These are phyloP conservation scores for Microcebus griseorufus DNA, from an alignment of 2,113 vertebrate species.

Conservation along the genomic window DNA sequence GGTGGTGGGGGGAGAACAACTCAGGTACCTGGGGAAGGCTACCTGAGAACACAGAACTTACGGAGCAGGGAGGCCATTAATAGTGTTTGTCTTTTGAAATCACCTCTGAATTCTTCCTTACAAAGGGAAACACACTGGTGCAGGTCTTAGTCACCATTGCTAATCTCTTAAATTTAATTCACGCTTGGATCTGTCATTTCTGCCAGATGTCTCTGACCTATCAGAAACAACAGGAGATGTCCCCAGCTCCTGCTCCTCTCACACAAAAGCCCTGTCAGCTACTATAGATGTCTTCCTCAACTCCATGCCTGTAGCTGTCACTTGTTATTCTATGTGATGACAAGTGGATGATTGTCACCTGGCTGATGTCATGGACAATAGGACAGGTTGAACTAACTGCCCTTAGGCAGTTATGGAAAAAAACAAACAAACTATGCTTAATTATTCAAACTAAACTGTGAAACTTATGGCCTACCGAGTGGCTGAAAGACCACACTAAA, in stretches of 20 bases:
- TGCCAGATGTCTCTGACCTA: not conserved
- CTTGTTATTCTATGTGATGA: not conserved
- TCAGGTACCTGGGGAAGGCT: not conserved
- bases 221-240: not conserved
- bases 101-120: not conserved
- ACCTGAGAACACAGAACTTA: not conserved
- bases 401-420: not conserved
- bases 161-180: not conserved
- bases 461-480: not conserved
- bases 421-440: not conserved
- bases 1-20: not conserved
- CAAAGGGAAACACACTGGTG: not conserved
- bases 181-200: not conserved
- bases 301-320: not conserved
- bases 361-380: not conserved
- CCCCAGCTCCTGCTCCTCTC: not conserved
- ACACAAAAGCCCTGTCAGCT: not conserved
- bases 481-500: not conserved
- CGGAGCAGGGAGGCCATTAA: not conserved
- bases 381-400: not conserved
- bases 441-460: not conserved
- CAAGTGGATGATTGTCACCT: not conserved
- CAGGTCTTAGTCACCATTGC: not conserved
- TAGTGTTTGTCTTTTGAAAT: not conserved
- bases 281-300: not conserved